Base-by-base conservation (phyloP, 2,888 invertebrate species). In the Drosophila neutralis region DNA sequence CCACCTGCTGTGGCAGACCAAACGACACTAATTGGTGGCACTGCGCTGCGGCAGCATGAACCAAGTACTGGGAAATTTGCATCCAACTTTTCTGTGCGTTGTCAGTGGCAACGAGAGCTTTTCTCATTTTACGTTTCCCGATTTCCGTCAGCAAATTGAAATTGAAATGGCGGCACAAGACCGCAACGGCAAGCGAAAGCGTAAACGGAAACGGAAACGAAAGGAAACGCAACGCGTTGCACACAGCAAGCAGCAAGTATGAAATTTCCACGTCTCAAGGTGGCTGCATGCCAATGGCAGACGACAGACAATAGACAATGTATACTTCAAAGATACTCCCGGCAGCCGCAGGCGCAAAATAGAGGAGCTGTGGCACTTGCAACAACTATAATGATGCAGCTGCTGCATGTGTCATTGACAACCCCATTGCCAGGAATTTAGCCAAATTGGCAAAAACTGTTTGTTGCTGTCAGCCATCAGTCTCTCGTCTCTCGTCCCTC, bases 91-190 rank as follows among this genome's bases (percentile, higher is more conserved):
- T 40, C 15, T 15, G 45, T 24, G 15, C 13, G 45, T n/a, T 86
- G 89, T 76, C 69, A 73, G 51, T 45, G 63, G 72, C 75, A 70
- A 87, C 78, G 42, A 7, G 24, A 36, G 38, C 2, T 56, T 49
- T 54, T 38, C 11, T 13, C 40, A 21, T 56, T 61, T 54, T 45
- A 66, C 56, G 27, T 71, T 75, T 66, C 71, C 64, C 78, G 75
- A 15, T 76, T 83, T 87, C 82, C 79, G 87, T 87, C 78, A 78
- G 69, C 65, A 81, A 83, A 89, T 89, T 76, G 82, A 87, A 87
- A 89, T 87, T 76, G 84, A 75, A 85, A 89, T 89, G 80, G n/a
- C 65, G 68, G 53, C 74, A 57, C 64, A 51, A 62, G 45, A 68
- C 74, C 56, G 73, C 61, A 71, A 59, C 52, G 60, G 57, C 53